Evolutionary conservation across 2,888 invertebrate species (phyloP).

Genomic region (Chrysolina haemoptera): DNA sequence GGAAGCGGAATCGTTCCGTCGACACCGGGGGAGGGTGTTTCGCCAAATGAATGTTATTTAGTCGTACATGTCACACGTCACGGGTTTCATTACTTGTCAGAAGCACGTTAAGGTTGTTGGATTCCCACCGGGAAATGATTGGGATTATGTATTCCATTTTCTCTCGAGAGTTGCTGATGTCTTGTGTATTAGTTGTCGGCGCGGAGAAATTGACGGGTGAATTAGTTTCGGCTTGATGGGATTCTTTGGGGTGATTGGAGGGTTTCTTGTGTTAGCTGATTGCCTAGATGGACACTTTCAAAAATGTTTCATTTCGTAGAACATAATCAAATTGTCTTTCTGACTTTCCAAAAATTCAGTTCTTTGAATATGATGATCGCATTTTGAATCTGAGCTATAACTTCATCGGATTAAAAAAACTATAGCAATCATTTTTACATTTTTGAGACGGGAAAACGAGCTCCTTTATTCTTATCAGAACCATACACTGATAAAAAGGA

Average conservation of each 20-base stretch:
- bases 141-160: conserved; percentile 62
- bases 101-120: conserved; percentile 63
- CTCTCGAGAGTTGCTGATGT: conserved; percentile 39
- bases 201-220: conserved; percentile 42
- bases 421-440: too few species aligned
- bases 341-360: too few species aligned
- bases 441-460: too few species aligned
- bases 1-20: conserved; percentile 20
- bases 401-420: too few species aligned
- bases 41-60: conserved; percentile 65
- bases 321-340: too few species aligned
- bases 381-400: too few species aligned
- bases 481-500: too few species aligned
- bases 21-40: conserved; percentile 54
- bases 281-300: too few species aligned
- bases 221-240: conserved; percentile 41
- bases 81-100: conserved; percentile 66
- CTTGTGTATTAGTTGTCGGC: conserved; percentile 41
- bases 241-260: conserved; percentile 8
- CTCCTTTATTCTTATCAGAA: too few species aligned
- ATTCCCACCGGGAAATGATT: conserved; percentile 63
- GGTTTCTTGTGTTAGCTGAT: background rate
- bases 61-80: conserved; percentile 65
- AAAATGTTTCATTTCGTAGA: too few species aligned
- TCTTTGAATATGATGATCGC: too few species aligned